Base-by-base conservation (phyloP, 1,140 invertebrate genomes). In the Alviniconcha marisindica region DNA sequence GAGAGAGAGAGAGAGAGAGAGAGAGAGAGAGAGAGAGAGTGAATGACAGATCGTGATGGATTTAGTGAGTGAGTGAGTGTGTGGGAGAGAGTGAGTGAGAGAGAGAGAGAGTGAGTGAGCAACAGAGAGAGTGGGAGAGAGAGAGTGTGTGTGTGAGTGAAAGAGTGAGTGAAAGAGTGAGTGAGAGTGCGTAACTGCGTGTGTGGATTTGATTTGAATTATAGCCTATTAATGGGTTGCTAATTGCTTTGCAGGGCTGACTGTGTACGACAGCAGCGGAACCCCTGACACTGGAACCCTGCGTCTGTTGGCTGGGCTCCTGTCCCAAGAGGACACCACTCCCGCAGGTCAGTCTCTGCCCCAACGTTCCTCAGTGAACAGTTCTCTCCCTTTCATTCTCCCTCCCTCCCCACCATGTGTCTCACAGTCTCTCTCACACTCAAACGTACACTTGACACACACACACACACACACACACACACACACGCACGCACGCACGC, bases 211-310 rank as follows among this genome's bases (percentile, higher is more conserved):
- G 12, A 24, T 14, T 14, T 12, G 10, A 14, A 24, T 14, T 14
- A 54, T 24, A 24, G 51, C 24, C 51, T 14, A 12, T 54, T 14
- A 14, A 24, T 24, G 24, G 12, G 51, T 54, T 54, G 12, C 51
- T 14, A 12, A 48, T 48, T 48, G 44, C 5, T 48, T 54, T 63
- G 7, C 60, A 63, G 60, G 60, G 7, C 10, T 63, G 60, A 63
- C 60, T 14, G 60, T 63, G 60, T 63, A 63, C 60, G 28, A 63
- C 60, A 63, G 21, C 21, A 63, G 60, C 60, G 60, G 60, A n/a
- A n/a, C n/a, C n/a, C 28, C 60, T 14, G 60, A 24, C 4, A n/a
- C 10, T 10, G 60, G 24, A 7, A 31, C 28, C 24, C 4, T 63
- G 21, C 60, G 60, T 14, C 60, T 63, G 28, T 24, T 63, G 60